Conservation (phyloP, 2,797 vertebrate genomes). For the Coccyzus lansbergi region DNA sequence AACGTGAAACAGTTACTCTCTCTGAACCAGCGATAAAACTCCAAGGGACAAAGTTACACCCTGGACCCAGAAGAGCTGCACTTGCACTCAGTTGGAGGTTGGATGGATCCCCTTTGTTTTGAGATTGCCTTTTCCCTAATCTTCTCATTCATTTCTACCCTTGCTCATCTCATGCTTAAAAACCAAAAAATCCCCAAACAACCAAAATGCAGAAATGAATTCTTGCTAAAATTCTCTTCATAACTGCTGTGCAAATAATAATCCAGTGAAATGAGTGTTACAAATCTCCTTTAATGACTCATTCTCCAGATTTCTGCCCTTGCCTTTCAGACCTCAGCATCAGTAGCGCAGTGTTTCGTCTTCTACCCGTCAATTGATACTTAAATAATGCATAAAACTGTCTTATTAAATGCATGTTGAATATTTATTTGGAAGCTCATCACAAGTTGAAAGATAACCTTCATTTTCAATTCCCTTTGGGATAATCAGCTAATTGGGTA, state of each 20-base stretch:
- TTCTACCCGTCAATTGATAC: slow-evolving; percentile 56
- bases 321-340: slow-evolving; percentile 39
- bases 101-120: neutral
- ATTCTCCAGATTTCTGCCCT: slow-evolving; percentile 25
- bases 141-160: neutral
- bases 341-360: neutral
- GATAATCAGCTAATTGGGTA: slow-evolving; percentile 74
- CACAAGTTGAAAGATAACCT: slow-evolving; percentile 71
- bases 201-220: neutral
- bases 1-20: neutral
- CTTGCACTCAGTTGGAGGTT: neutral
- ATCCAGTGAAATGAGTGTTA: neutral
- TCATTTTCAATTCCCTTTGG: slow-evolving; percentile 75
- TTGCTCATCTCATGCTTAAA: neutral
- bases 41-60: neutral
- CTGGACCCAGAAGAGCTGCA: neutral
- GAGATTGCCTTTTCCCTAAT: neutral
- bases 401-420: slow-evolving; percentile 70
- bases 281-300: slow-evolving; percentile 32
- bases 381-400: slow-evolving; percentile 73
- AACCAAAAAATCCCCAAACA: neutral
- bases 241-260: slow-evolving; percentile 37
- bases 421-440: slow-evolving; percentile 72
- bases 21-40: neutral
- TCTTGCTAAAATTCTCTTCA: neutral